Conservation (phyloP, 1,140 invertebrate genomes). For the Archivesica marissinica region DNA sequence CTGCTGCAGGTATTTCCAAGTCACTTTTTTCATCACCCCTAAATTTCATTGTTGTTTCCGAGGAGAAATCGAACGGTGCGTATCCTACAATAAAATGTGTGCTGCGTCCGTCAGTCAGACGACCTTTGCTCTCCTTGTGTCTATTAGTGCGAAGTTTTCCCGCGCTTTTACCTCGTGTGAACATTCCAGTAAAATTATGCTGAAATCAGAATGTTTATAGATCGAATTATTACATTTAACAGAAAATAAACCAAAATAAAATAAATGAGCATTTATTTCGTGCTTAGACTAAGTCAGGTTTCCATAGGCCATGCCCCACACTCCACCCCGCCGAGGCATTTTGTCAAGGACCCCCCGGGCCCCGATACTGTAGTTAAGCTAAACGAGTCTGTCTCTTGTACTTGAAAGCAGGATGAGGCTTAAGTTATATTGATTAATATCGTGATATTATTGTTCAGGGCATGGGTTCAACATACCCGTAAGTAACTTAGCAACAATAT, state of each 20-base stretch:
- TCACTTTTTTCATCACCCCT: slow-evolving; percentile 68
- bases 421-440: too few species aligned
- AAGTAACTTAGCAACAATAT: too few species aligned
- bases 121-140: slow-evolving; percentile 53
- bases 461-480: too few species aligned
- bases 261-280: too few species aligned
- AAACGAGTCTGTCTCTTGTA: too few species aligned
- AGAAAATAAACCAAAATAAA: neutral
- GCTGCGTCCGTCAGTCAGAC: slow-evolving; percentile 64
- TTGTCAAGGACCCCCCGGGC: too few species aligned
- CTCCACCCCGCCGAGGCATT: too few species aligned
- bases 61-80: slow-evolving; percentile 65
- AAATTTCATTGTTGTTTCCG: slow-evolving; percentile 69
- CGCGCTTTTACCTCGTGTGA: slow-evolving; percentile 64
- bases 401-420: too few species aligned
- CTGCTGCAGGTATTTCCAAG: slow-evolving; percentile 59
- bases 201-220: slow-evolving; percentile 38
- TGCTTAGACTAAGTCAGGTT: too few species aligned
- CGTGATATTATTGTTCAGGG: too few species aligned
- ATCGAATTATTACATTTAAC: neutral
- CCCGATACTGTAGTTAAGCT: too few species aligned
- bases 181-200: slow-evolving; percentile 72
- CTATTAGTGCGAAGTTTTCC: slow-evolving; percentile 54
- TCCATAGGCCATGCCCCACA: too few species aligned
- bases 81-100: slow-evolving; percentile 74